phyloP scores from a whole-genome alignment of 2,888 invertebrate genomes.

The Hypomecis punctinalis region DNA sequence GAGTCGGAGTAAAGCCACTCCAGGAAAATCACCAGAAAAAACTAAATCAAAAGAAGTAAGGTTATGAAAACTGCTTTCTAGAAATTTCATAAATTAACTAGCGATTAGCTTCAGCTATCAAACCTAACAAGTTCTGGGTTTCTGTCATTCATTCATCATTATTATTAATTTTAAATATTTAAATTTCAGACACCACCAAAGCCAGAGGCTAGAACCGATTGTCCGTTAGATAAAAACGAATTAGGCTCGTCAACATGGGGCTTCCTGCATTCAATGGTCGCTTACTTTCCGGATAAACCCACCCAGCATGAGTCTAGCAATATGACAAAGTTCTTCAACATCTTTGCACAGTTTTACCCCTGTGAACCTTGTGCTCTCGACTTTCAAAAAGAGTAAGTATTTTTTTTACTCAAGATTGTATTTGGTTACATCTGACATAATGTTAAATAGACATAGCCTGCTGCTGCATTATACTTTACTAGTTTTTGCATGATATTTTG shows the following conservation, averaged over 20 bases:
- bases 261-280: constrained; percentile 97
- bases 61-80: constrained; percentile 54
- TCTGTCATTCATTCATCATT: no score
- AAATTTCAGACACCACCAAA: constrained; percentile 10
- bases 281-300: constrained; percentile 96
- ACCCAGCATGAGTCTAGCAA: constrained; percentile 88
- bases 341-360: constrained; percentile 96
- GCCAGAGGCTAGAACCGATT: constrained; percentile 74
- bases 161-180: constrained; percentile 5
- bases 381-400: constrained; percentile 91
- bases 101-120: background rate
- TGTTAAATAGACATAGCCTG: no score
- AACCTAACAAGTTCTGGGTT: background rate
- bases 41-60: constrained; percentile 57
- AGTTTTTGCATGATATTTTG: no score
- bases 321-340: constrained; percentile 92
- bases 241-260: constrained; percentile 95
- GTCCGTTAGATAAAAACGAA: constrained; percentile 91
- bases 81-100: constrained; percentile 9
- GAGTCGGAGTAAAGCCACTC: constrained; percentile 77
- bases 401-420: background rate
- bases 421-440: no score
- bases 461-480: no score
- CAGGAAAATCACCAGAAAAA: constrained; percentile 38
- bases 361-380: constrained; percentile 96